Evolutionary conservation across 2,888 invertebrate genomes (phyloP), one percentile per base, ranked within the genome.

Genomic region (Yponomeuta plumbellus): DNA sequence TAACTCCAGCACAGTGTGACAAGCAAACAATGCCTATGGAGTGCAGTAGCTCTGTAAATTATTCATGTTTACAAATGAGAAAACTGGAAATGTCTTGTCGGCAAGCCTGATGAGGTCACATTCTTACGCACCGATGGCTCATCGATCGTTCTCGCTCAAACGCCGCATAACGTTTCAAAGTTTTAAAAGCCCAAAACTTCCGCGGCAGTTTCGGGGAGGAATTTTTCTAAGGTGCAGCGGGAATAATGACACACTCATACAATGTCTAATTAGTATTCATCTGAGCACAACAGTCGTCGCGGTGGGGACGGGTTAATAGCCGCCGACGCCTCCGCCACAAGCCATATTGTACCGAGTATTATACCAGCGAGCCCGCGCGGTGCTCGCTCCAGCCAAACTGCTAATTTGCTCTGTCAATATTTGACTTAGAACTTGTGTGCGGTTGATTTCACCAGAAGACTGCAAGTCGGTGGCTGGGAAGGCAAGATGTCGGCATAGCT

Each of bases 401-500:
- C 77, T 84, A 86, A 86, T 84, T 84, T 76, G 76, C 75, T 80
- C 74, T 80, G 83, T 85, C 83, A 88, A 88, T 84, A 88, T 88
- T 88, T 86, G 80, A 52, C 44, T 52, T 17, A 52, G 44, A 86
- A 85, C 80, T 78, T 75, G 78, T 76, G 74, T 68, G 44, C 17
- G 75, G 73, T 70, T 74, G 78, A 81, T 79, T 77, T 80, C 80
- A 79, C 73, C 77, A 77, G 76, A 79, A 71, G 75, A 79, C 77
- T 69, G 73, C 77, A 73, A 84, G 87, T 88, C 90, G 90, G 90
- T 90, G 91, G 89, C 90, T 91, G 93, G 94, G 94, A 92, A 95
- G 95, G 95, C 95, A 95, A 95, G 95, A 95, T 95, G 95, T 95
- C 95, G 95, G 95, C 95, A 95, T 95, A 95, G 95, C 95, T 95